Evolutionary conservation across 2,113 vertebrate genomes (phyloP).

Genomic region (Camelus dromedarius): DNA sequence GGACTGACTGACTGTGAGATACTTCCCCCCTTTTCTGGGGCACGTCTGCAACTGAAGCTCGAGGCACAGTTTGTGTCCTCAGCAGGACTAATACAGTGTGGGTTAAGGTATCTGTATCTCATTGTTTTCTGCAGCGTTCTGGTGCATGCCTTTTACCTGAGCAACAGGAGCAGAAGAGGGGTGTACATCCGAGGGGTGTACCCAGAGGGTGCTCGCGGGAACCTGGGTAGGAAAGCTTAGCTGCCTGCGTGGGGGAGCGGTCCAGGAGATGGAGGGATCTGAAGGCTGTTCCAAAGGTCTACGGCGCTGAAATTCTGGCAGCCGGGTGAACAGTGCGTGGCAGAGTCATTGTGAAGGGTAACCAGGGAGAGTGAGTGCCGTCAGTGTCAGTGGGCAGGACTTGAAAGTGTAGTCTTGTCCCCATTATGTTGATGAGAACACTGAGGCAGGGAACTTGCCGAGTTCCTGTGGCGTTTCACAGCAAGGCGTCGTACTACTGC

Average conservation of each 20-base stretch:
- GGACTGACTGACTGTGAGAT: neutral
- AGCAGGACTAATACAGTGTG: neutral
- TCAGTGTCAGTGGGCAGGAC: accelerated
- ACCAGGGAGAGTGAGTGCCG: neutral
- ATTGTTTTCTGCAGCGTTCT: neutral
- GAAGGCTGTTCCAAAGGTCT: neutral
- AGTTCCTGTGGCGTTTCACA: accelerated
- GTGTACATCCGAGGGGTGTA: too few species aligned
- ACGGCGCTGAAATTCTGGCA: neutral
- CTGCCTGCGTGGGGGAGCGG: neutral
- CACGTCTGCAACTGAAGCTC: accelerated
- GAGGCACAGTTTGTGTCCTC: neutral
- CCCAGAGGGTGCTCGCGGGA: too few species aligned
- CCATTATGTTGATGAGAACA: neutral
- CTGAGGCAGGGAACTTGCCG: neutral
- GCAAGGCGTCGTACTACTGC: accelerated
- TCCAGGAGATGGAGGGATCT: accelerated
- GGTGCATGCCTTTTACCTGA: neutral
- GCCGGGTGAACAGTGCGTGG: neutral
- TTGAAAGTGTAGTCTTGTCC: neutral
- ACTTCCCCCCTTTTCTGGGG: neutral
- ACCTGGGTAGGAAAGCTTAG: neutral
- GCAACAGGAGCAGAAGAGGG: neutral
- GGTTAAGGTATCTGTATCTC: neutral
- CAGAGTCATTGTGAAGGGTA: accelerated